phyloP scores from a whole-genome alignment of 1,140 invertebrate genomes.

The Kradibia gibbosae region DNA sequence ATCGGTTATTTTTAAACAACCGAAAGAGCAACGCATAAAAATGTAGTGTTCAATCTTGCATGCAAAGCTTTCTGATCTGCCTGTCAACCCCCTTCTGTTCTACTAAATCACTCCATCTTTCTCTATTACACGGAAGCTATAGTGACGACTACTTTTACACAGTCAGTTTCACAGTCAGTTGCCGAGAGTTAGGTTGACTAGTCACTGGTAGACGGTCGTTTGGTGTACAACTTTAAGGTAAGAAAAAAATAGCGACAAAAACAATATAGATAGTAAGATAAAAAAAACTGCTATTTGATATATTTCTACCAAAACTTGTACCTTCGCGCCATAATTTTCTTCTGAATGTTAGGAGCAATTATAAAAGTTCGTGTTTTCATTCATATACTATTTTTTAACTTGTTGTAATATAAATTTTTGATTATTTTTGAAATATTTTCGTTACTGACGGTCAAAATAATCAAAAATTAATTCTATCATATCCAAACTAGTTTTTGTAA shows the following conservation, averaged over 20 bases:
- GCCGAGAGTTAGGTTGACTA: constrained; percentile 73
- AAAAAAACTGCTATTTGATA: too few species aligned
- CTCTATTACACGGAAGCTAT: constrained; percentile 23
- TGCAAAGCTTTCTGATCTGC: background rate
- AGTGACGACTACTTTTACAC: constrained; percentile 55
- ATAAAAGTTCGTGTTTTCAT: too few species aligned
- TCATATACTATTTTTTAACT: too few species aligned
- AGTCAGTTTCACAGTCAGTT: constrained; percentile 72
- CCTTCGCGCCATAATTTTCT: too few species aligned
- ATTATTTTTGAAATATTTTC: too few species aligned
- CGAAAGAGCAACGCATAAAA: constrained; percentile 61
- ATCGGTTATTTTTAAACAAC: constrained; percentile 67
- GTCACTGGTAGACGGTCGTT: constrained; percentile 66
- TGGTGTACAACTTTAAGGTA: constrained; percentile 63
- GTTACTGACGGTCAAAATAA: too few species aligned
- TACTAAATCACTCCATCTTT: constrained; percentile 30
- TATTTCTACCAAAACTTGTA: too few species aligned
- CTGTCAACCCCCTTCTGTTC: background rate
- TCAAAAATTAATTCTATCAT: too few species aligned
- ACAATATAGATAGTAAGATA: too few species aligned
- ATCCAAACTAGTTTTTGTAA: too few species aligned
- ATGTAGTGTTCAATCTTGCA: constrained; percentile 63
- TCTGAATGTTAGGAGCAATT: too few species aligned
- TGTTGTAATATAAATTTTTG: too few species aligned
- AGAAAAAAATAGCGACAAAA: constrained; percentile 47